Conservation (phyloP, 2,113 vertebrate genomes). For the Harpagus bidentatus region DNA sequence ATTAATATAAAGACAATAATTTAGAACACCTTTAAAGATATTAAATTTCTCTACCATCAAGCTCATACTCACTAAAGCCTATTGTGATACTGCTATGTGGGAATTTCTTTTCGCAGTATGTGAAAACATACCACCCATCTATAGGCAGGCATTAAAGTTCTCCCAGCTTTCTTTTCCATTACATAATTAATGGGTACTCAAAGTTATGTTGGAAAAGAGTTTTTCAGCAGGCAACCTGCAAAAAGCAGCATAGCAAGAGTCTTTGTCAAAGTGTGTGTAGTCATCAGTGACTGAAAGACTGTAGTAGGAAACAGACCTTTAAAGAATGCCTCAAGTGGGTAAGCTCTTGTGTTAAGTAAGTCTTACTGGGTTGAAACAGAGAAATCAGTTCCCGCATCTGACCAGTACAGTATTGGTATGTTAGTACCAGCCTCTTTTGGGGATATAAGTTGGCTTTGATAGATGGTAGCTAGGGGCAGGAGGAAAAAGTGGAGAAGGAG, state of each 20-base stretch:
- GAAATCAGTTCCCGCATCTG: neutral
- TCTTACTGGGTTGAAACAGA: neutral
- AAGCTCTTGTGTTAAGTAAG: neutral
- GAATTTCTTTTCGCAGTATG: neutral
- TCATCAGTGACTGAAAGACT: neutral
- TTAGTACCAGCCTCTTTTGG: neutral
- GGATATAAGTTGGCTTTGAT: neutral
- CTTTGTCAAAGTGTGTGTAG: neutral
- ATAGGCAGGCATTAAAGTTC: neutral
- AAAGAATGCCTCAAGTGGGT: neutral
- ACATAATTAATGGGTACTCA: neutral
- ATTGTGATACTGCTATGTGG: neutral
- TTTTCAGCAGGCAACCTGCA: neutral
- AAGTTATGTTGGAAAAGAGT: neutral
- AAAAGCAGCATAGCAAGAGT: neutral
- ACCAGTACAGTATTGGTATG: neutral
- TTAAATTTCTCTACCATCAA: neutral
- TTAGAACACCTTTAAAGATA: neutral
- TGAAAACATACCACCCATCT: neutral
- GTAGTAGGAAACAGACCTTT: neutral
- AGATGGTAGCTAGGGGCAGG: neutral
- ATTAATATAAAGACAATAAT: neutral
- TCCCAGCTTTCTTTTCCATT: neutral
- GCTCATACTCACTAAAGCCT: neutral
- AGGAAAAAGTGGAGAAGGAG: neutral